Percentiles rank a stretch among this genome's conserved stretches.
These are phyloP conservation scores for Fragum fragum DNA, from an alignment of 2,888 invertebrate species.

Conservation along the genomic window DNA sequence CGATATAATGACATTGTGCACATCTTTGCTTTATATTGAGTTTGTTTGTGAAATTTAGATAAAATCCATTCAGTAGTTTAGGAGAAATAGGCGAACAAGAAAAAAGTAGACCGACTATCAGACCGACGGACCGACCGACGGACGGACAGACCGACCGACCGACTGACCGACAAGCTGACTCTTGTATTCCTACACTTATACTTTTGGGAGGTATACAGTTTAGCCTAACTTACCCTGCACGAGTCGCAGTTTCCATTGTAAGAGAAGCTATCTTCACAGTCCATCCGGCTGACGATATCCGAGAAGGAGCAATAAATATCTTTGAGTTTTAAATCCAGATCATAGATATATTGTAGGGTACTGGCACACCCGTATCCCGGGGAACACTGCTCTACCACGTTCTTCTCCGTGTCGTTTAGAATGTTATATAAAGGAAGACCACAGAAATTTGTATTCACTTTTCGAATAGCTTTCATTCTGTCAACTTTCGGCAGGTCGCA, in stretches of 20 bases:
- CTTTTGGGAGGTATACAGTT: no score
- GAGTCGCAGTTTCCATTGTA: slow-evolving; percentile 33
- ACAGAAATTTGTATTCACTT: slow-evolving; percentile 45
- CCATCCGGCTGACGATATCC: slow-evolving; percentile 47
- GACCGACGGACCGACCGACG: no score
- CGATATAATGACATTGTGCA: no score
- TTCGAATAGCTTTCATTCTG: slow-evolving; percentile 24
- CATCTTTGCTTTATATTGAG: no score
- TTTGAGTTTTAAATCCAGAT: slow-evolving; percentile 38
- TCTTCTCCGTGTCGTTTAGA: slow-evolving; percentile 38
- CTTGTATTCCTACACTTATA: no score
- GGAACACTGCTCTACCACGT: slow-evolving; percentile 36
- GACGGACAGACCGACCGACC: no score
- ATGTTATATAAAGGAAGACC: slow-evolving; percentile 49
- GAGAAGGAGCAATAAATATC: slow-evolving; percentile 47
- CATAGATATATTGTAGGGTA: slow-evolving; percentile 34
- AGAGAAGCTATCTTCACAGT: slow-evolving; percentile 46
- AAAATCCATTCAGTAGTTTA: no score
- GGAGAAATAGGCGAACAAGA: no score
- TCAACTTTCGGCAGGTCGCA: slow-evolving; percentile 32
- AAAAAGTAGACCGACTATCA: no score
- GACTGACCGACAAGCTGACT: no score
- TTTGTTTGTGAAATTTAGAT: no score
- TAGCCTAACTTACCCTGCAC: slow-evolving; percentile 45
- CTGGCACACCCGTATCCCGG: slow-evolving; percentile 38